Percentiles rank a stretch among this genome's conserved stretches.
Conservation (phyloP, 2,888 invertebrate species). For the Adelognathus sp. region DNA sequence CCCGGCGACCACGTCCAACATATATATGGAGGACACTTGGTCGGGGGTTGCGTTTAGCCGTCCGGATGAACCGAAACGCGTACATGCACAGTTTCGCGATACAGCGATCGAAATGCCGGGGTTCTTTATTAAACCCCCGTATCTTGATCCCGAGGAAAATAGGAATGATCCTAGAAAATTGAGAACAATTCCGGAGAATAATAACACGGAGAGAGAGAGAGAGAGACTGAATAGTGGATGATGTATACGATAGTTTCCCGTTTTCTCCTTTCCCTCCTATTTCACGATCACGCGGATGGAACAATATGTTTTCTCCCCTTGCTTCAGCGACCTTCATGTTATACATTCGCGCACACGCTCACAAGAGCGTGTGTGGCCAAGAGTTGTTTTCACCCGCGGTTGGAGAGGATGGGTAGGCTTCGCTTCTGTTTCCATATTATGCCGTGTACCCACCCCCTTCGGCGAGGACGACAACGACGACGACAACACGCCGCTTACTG, state of each 20-base stretch:
- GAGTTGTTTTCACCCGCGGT: slow-evolving; percentile 51
- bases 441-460: slow-evolving; percentile 55
- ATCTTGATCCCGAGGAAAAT: slow-evolving; percentile 13
- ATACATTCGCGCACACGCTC: slow-evolving; percentile 60
- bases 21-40: slow-evolving; percentile 67
- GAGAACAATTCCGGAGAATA: not conserved
- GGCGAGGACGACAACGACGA: too few relatives aligned
- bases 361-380: slow-evolving; percentile 43
- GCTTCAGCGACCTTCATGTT: slow-evolving; percentile 48
- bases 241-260: slow-evolving; percentile 65
- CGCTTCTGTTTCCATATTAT: slow-evolving; percentile 50
- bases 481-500: slow-evolving; percentile 58
- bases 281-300: slow-evolving; percentile 36
- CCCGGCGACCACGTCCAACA: slow-evolving; percentile 11
- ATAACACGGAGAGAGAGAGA: not conserved
- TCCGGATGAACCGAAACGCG: slow-evolving; percentile 29
- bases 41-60: slow-evolving; percentile 58
- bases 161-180: slow-evolving; percentile 8
- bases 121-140: not conserved
- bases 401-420: slow-evolving; percentile 2
- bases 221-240: too few relatives aligned
- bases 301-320: slow-evolving; percentile 59
- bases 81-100: not conserved
- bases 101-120: not conserved
- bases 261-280: slow-evolving; percentile 65